A percentile compares a stretch with the other conserved stretches of the same genome.
These are phyloP conservation scores for Hiodon alosoides DNA, from an alignment of 2,113 vertebrate species.

Conservation along the genomic window DNA sequence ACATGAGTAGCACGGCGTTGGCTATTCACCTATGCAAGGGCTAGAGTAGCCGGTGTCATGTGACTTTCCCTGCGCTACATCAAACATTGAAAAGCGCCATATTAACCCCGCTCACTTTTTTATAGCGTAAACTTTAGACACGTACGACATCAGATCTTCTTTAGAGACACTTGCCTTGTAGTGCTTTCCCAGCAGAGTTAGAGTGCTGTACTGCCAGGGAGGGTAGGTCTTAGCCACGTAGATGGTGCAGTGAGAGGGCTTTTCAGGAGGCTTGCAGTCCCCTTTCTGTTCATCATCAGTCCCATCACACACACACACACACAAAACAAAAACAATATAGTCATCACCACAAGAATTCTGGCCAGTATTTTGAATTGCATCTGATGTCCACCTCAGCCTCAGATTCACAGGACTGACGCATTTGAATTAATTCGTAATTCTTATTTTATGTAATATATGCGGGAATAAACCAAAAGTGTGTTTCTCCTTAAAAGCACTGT, in stretches of 20 bases:
- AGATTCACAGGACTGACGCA: conserved; percentile 11
- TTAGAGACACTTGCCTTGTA: conserved; percentile 71
- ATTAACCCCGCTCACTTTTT: too few relatives aligned
- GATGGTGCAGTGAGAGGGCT: conserved; percentile 87
- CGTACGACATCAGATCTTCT: too few relatives aligned
- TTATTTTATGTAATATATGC: conserved; percentile 15
- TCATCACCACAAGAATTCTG: not conserved
- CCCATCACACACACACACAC: not conserved
- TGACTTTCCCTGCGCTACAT: too few relatives aligned
- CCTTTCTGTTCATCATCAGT: conserved; percentile 61
- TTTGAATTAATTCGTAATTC: conserved; percentile 10
- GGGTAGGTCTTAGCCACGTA: conserved; percentile 92
- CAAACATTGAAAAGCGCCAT: too few relatives aligned
- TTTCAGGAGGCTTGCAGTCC: conserved; percentile 64
- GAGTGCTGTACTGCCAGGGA: conserved; percentile 82
- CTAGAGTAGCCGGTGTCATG: too few relatives aligned
- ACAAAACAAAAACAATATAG: not conserved
- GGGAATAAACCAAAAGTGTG: conserved; percentile 7
- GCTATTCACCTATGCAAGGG: too few relatives aligned
- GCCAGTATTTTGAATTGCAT: not conserved
- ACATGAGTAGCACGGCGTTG: too few relatives aligned
- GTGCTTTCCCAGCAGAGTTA: conserved; percentile 76
- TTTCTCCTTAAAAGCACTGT: conserved; percentile 17
- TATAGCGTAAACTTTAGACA: too few relatives aligned
- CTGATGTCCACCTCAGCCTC: not conserved